These are phyloP conservation scores for Pseudobourletiella spinata DNA, from an alignment of 1,140 invertebrate species.

Conservation along the genomic window DNA sequence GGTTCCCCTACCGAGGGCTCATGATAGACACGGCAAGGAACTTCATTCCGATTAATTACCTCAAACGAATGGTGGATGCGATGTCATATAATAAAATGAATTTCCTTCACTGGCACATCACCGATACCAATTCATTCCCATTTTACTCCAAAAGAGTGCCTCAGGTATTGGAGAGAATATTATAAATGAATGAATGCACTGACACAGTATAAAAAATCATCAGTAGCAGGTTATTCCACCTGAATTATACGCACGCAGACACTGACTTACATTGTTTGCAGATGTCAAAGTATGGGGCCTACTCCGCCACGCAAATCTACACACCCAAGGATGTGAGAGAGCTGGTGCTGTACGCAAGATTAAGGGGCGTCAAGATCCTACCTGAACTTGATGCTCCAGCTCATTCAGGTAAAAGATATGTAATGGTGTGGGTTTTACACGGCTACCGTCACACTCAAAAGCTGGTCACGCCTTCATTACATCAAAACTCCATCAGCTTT, in stretches of 20 bases:
- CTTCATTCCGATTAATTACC: constrained; percentile 35
- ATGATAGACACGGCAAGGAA: constrained; percentile 44
- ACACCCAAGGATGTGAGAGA: constrained; percentile 37
- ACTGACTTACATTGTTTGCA: too few species aligned
- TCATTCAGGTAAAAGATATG: constrained; percentile 32
- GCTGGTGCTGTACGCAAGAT: constrained; percentile 38
- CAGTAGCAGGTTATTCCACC: too few species aligned
- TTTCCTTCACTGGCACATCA: constrained; percentile 42
- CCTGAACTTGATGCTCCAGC: constrained; percentile 46
- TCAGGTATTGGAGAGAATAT: too few species aligned
- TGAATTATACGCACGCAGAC: too few species aligned
- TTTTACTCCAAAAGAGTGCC: constrained; percentile 38
- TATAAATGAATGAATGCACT: too few species aligned
- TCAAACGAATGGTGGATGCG: constrained; percentile 38
- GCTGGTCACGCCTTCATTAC: too few species aligned
- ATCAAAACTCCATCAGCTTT: too few species aligned
- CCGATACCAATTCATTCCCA: constrained; percentile 40
- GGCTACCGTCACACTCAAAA: neutral
- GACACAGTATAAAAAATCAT: too few species aligned
- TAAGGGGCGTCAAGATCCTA: constrained; percentile 39
- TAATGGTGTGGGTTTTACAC: neutral
- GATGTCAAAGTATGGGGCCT: constrained; percentile 41
- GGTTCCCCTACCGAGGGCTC: constrained; percentile 62
- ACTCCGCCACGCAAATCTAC: constrained; percentile 38
- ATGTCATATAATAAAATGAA: constrained; percentile 40